phyloP scores from a whole-genome alignment of 2,113 vertebrate genomes.

The Chlorodrepanis virens region DNA sequence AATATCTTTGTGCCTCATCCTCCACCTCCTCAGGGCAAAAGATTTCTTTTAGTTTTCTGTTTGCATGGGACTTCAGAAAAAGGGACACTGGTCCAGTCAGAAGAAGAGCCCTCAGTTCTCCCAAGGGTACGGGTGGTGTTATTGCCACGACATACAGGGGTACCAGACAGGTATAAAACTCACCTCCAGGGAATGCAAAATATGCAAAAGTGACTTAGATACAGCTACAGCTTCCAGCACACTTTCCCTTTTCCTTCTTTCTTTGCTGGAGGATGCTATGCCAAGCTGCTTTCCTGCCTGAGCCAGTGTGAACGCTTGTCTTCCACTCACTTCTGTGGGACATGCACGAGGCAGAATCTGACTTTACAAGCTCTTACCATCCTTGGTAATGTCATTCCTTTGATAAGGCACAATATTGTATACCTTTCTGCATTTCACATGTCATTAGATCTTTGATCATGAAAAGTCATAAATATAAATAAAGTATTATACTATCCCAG shows the following conservation, averaged over 20 bases:
- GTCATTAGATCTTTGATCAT: slow-evolving; percentile 2
- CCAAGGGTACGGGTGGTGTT: neutral
- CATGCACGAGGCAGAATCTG: neutral
- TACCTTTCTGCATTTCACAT: neutral
- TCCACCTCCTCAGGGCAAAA: neutral
- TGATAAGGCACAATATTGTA: neutral
- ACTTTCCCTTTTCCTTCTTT: neutral
- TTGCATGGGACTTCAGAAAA: neutral
- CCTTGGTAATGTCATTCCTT: neutral
- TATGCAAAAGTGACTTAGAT: neutral
- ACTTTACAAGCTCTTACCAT: neutral
- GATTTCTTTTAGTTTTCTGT: neutral
- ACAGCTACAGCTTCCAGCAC: neutral
- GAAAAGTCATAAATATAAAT: slow-evolving; percentile 38
- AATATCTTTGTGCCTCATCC: neutral
- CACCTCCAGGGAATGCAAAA: neutral
- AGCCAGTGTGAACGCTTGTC: neutral
- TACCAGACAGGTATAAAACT: neutral
- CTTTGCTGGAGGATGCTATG: neutral
- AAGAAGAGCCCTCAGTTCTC: neutral
- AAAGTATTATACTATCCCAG: neutral
- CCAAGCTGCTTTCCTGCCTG: neutral
- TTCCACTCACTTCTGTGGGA: neutral
- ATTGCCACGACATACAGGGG: neutral
- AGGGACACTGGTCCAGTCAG: neutral